Evolutionary conservation across 2,888 invertebrate genomes (phyloP), one percentile per base, ranked within the genome.

Genomic region (Standfussiana lucernea): DNA sequence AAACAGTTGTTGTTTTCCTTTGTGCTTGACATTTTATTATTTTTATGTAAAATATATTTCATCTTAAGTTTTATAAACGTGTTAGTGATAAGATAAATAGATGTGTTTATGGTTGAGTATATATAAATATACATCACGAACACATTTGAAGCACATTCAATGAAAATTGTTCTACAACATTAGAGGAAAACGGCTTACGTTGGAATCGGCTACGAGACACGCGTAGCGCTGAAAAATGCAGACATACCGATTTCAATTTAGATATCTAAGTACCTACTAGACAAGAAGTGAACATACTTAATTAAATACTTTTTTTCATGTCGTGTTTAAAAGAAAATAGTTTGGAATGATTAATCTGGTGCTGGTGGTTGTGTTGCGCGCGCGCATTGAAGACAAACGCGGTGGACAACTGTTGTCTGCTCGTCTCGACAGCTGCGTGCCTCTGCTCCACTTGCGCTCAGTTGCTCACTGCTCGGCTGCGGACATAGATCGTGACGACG

Each of bases 331-430:
- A 91, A 91, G 92, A 84, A 94, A 94, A 94, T 93, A 92, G 92
- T 93, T 87, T 83, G 83, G 88, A 89, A 89, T 93, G 91, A 93
- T 95, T 93, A 94, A 95, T 95, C 93, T 93, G 90, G 77, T 85
- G 40, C 77, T 73, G 89, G 88, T 88, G 90, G 88, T 90, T 87
- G 87, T 89, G 90, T 88, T 91, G 93, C 93, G 94, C 91, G 89
- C 90, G 90, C 92, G 92, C 93, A 89, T 87, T 82, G 90, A 91
- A 94, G 93, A 94, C 95, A 93, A 95, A 95, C 94, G 93, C 92
- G 93, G 94, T 87, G 91, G 94, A 94, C 96, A 96, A 96, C 95
- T 96, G 96, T 95, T 95, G 96, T 96, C 96, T 95, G 93, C 93
- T 92, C 91, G 95, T 95, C 95, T 85, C 92, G 94, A 94, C 96